Evolutionary conservation across 2,797 vertebrate genomes (phyloP), one percentile per base, ranked within the genome.

Genomic region (Momotus momota): DNA sequence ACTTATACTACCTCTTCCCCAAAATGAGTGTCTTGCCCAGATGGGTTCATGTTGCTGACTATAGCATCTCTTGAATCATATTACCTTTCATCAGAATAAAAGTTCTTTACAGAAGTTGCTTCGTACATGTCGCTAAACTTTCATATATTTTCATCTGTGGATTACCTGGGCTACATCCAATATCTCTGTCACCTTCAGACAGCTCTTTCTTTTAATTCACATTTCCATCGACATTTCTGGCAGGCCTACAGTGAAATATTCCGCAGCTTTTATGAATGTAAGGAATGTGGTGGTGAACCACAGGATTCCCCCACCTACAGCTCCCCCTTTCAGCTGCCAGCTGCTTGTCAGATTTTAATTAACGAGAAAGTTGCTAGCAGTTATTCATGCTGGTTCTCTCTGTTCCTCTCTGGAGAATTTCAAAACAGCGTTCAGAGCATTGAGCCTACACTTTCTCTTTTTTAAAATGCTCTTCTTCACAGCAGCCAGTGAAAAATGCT

Each of bases 271-370:
- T 96, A 93, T 94, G 97, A 97, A 97, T 97, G 94, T 93, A 93
- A 97, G 90, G 97, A 97, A 97, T 97, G 97, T 77, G 43, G 96
- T 97, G 97, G 96, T 94, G 94, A 97, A 95, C 97, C 97, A 97
- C 97, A 97, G 97, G 97, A 97, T 97, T 97, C 96, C 95, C 97
- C 97, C 96, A 97, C 97, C 97, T 97, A 97, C 97, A 97, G 95
- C 97, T 97, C 97, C 95, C 79, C 90, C 88, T 97, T 97, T 97
- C 95, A 97, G 96, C 96, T 97, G 97, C 97, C 97, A 97, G 94
- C 96, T 97, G 94, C 96, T 96, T 97, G 97, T 97, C 97, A 97
- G 95, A 96, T 96, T 97, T 96, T 97, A 97, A 97, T 97, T 97
- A 97, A 97, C 33, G 35, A 95, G 95, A 97, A 97, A 96, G 94